Evolutionary conservation across 1,140 invertebrate species (phyloP).

Genomic region (Ostrea denselamellosa): DNA sequence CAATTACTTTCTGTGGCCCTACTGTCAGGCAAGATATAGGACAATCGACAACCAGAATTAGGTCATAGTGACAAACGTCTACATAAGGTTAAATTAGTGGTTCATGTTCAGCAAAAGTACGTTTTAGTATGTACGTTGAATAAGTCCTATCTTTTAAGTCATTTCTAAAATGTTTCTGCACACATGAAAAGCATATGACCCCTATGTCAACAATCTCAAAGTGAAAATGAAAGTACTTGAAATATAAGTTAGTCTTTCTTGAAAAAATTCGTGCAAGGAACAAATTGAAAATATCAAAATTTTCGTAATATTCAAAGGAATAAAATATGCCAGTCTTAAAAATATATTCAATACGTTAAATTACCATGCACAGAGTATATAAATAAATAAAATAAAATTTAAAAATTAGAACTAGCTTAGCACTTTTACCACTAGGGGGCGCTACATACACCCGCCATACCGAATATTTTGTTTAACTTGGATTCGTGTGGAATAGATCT

Average conservation of each 20-base stretch:
- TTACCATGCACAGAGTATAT: too few relatives aligned
- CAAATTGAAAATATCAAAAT: not conserved
- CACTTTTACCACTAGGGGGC: not conserved
- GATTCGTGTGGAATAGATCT: not conserved
- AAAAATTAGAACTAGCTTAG: not conserved
- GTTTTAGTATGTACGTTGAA: too few relatives aligned
- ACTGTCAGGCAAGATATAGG: not conserved
- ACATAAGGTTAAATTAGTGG: too few relatives aligned
- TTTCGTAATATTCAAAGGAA: not conserved
- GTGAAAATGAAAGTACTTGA: not conserved
- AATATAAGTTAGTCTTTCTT: not conserved
- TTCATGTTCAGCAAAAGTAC: too few relatives aligned
- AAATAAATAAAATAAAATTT: not conserved
- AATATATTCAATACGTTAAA: not conserved
- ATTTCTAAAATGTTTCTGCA: not conserved
- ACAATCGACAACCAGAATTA: not conserved
- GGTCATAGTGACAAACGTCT: not conserved
- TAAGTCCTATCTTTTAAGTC: too few relatives aligned
- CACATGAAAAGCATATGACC: not conserved
- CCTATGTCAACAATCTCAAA: slow-evolving; percentile 26
- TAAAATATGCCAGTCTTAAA: not conserved
- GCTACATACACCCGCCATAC: slow-evolving; percentile 9
- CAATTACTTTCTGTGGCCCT: not conserved
- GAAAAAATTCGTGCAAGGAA: not conserved
- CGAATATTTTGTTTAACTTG: slow-evolving; percentile 34